Percentiles rank a stretch among this genome's conserved stretches.
phyloP scores from a whole-genome alignment of 2,113 vertebrate species.

The Acinonyx jubatus region DNA sequence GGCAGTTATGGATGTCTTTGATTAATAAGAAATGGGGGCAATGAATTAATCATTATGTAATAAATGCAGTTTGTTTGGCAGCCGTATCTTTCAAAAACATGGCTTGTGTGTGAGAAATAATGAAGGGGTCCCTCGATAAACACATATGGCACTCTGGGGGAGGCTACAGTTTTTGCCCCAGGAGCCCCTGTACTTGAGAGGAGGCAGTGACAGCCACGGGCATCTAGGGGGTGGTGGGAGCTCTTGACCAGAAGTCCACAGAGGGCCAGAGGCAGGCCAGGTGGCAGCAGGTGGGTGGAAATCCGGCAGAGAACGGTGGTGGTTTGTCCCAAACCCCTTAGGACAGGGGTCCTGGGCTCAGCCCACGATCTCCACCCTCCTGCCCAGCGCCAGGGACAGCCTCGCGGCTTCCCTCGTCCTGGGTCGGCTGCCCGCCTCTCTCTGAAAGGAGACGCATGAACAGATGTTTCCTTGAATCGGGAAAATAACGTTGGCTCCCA shows the following conservation, averaged over 20 bases:
- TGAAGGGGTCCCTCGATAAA: not conserved
- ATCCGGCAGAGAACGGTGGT: not conserved
- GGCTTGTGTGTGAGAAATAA: not conserved
- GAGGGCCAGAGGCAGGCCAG: not conserved
- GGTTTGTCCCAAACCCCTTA: not conserved
- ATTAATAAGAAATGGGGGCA: constrained; percentile 69
- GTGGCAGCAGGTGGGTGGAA: not conserved
- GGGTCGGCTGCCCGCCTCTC: not conserved
- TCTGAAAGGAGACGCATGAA: constrained; percentile 15
- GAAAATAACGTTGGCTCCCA: constrained; percentile 41
- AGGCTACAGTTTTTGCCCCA: not conserved
- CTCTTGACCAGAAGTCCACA: not conserved
- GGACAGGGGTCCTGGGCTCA: not conserved
- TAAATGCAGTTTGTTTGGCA: constrained; percentile 67
- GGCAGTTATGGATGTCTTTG: constrained; percentile 61
- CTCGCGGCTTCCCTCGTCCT: not conserved
- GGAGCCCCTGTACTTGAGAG: not conserved
- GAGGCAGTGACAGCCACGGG: not conserved
- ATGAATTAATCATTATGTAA: constrained; percentile 72
- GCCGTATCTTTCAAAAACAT: constrained; percentile 42
- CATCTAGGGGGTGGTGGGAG: not conserved
- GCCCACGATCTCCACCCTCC: not conserved
- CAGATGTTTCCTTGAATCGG: constrained; percentile 12
- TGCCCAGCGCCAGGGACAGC: not conserved
- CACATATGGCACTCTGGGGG: not conserved